Evolutionary conservation across 92 coral and sea anemone genomes (phyloP), one percentile per base, ranked within the genome.

Genomic region (Plumapathes pennacea): DNA sequence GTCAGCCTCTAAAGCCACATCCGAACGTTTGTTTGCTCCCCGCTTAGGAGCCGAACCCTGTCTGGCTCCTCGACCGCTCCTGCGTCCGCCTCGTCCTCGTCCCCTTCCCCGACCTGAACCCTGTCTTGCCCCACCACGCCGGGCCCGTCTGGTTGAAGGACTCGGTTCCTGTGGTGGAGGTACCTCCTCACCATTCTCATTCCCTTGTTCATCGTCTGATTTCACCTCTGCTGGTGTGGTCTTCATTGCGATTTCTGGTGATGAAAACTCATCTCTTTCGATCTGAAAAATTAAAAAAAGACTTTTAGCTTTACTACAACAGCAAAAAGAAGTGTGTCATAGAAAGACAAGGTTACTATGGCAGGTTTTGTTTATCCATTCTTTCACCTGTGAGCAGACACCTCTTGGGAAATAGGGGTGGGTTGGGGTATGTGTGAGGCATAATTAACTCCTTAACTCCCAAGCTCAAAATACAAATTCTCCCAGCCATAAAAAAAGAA

Each of bases 31-130:
- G 50, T 82, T 86, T 20, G 64, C 37, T 11, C 63, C 64, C 23
- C 38, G 20, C 65, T 72, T 50, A 49, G 49, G 44, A n/a, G n/a
- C n/a, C n/a, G n/a, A n/a, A 20, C 76, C 49, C 60, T 74, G 50
- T 60, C 78, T 28, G 51, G 67, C 46, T n/a, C n/a, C n/a, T n/a
- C n/a, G n/a, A n/a, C n/a, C 54, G 15, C 79, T 40, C 29, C 82
- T 77, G 22, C 83, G 85, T 15, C 64, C 58, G 20, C 96, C 96
- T 32, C 92, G 58, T 7, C 90, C 85, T 32, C 94, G 69, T 46
- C 87, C 96, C 38, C 94, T 69, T 4, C 91, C 94, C 42, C 94
- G 67, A 0, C 88, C 84, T 14, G 58, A 30, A 19, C 76, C 69
- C 0, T 82, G 63, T 17, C 69, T 67, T 6, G 65, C 70, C 4